A percentile compares a stretch with the other conserved stretches of the same genome.
These are phyloP conservation scores for Parotocinclus haroldoi DNA, from an alignment of 2,797 vertebrate genomes.

Conservation along the genomic window DNA sequence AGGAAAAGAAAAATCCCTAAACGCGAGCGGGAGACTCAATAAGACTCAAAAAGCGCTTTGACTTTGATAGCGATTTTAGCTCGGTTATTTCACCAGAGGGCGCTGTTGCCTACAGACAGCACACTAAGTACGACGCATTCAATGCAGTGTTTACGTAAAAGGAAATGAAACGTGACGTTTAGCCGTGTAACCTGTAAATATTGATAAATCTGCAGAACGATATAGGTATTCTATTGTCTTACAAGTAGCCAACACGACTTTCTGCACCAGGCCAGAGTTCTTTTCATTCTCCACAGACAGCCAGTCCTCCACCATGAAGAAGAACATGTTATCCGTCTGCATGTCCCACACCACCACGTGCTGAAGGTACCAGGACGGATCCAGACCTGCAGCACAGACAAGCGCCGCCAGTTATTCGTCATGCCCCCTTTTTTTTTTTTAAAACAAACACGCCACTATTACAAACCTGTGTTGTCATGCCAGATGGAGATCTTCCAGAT, in stretches of 20 bases:
- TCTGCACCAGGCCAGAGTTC: slow-evolving; percentile 72
- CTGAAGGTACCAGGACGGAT: slow-evolving; percentile 77
- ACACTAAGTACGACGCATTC: no score
- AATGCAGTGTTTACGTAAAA: no score
- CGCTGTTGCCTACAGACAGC: no score
- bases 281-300: slow-evolving; percentile 75
- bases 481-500: slow-evolving; percentile 80
- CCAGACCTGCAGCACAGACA: slow-evolving; percentile 62
- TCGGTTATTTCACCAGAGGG: no score
- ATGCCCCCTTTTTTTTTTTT: no score
- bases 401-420: neutral
- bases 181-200: no score
- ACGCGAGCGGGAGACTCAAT: no score
- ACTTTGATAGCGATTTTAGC: no score
- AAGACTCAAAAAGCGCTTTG: no score
- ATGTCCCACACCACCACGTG: slow-evolving; percentile 79
- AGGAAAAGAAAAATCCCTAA: no score
- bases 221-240: slow-evolving; percentile 38
- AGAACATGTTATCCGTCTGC: slow-evolving; percentile 75
- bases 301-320: slow-evolving; percentile 80
- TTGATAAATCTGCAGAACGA: no score
- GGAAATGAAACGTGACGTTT: no score
- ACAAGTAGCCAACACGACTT: slow-evolving; percentile 76
- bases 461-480: slow-evolving; percentile 78
- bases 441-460: neutral